A percentile compares a stretch with the other conserved stretches of the same genome.
Evolutionary conservation across 2,113 vertebrate species (phyloP).

Genomic region (Cryptoleucopteryx plumbea): DNA sequence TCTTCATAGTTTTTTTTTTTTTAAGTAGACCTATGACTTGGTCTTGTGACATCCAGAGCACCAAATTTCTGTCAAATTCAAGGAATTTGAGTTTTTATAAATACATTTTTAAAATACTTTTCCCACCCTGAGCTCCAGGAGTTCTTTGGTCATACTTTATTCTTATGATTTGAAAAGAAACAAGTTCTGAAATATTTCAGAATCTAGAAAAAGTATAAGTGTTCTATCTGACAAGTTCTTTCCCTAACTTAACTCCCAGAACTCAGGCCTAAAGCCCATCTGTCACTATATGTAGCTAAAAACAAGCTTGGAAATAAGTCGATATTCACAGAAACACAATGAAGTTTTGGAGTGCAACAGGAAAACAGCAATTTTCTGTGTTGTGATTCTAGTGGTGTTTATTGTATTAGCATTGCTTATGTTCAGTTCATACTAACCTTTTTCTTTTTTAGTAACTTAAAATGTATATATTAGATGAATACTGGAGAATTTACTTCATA

Average conservation of each 20-base stretch:
- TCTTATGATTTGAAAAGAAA: neutral
- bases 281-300: neutral
- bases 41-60: neutral
- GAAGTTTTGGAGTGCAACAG: neutral
- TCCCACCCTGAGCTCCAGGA: rapidly evolving
- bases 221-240: neutral
- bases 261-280: neutral
- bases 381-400: conserved; percentile 35
- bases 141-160: neutral
- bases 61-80: neutral
- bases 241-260: neutral
- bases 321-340: conserved; percentile 2
- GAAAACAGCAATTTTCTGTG: conserved; percentile 16
- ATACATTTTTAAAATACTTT: neutral
- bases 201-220: neutral
- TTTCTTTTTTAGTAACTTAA: neutral
- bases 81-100: neutral
- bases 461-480: neutral
- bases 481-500: neutral
- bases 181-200: neutral
- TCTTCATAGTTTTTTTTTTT: neutral
- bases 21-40: neutral
- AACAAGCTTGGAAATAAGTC: conserved; percentile 12
- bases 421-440: neutral
- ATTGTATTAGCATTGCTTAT: conserved; percentile 13